Evolutionary conservation across 2,113 vertebrate genomes (phyloP).

Genomic region (Chamaetylas fuelleborni): DNA sequence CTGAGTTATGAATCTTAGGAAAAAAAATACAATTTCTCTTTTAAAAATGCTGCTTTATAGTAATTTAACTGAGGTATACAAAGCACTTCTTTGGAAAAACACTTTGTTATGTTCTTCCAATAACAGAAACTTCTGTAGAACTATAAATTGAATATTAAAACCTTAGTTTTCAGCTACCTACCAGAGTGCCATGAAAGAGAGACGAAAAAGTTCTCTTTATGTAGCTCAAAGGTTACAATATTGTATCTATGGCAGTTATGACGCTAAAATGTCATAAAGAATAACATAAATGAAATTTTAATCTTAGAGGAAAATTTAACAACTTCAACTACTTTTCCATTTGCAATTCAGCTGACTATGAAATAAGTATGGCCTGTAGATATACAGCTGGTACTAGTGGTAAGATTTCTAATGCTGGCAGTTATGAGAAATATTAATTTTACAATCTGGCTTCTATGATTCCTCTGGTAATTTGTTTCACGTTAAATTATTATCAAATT

Average conservation of each 20-base stretch:
- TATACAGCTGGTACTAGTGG: neutral
- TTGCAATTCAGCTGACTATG: neutral
- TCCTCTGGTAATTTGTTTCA: slow-evolving; percentile 42
- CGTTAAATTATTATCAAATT: slow-evolving; percentile 10
- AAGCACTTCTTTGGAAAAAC: neutral
- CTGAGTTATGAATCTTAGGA: neutral
- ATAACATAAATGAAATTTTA: neutral
- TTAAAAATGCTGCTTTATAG: neutral
- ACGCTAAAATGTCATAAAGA: neutral
- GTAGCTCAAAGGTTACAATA: neutral
- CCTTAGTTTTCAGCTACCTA: neutral
- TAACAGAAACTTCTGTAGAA: neutral
- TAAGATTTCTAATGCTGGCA: neutral
- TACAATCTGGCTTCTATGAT: slow-evolving; percentile 35
- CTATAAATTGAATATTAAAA: neutral
- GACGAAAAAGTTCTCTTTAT: neutral
- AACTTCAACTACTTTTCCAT: neutral
- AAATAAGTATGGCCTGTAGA: slow-evolving; percentile 12
- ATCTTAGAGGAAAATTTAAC: neutral
- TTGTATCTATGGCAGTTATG: neutral
- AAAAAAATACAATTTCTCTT: slow-evolving; percentile 5
- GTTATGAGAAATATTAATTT: slow-evolving; percentile 23
- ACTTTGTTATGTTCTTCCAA: neutral
- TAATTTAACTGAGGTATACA: neutral
- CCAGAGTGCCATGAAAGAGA: neutral